phyloP scores from a whole-genome alignment of 1,140 invertebrate species.

The Bombus sylvicola region DNA sequence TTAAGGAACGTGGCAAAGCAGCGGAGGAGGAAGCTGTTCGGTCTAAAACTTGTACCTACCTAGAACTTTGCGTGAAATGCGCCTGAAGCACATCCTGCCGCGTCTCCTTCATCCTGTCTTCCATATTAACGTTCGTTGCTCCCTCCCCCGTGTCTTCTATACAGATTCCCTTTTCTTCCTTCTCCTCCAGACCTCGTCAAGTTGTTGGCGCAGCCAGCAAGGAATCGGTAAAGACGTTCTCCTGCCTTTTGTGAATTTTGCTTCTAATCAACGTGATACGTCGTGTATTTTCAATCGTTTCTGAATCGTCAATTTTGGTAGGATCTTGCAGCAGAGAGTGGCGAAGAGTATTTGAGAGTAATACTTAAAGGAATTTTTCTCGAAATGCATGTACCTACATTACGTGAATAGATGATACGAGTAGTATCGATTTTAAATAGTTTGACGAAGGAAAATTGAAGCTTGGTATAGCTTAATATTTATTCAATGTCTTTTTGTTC shows the following conservation, averaged over 20 bases:
- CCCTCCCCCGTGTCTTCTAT: constrained; percentile 34
- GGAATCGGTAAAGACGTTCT: constrained; percentile 24
- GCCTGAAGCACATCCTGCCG: constrained; percentile 69
- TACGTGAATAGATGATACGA: no score
- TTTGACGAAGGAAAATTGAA: no score
- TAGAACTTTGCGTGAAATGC: constrained; percentile 66
- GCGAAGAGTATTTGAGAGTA: no score
- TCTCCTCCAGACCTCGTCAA: background rate
- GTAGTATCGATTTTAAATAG: background rate
- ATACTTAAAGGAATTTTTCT: no score
- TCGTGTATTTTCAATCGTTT: background rate
- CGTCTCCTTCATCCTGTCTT: constrained; percentile 68
- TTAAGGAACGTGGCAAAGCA: constrained; percentile 55
- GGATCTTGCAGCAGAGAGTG: no score
- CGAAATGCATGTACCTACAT: no score
- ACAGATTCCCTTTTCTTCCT: constrained; percentile 41
- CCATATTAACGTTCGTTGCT: constrained; percentile 66
- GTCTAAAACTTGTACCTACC: constrained; percentile 67
- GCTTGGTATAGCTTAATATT: background rate
- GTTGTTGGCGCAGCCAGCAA: background rate
- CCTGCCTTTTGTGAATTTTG: background rate
- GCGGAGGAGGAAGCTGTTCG: constrained; percentile 34
- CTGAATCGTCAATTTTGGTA: background rate
- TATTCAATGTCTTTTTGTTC: background rate
- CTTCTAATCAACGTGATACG: constrained; percentile 9